These are phyloP conservation scores for Chitala chitala DNA, from an alignment of 2,113 vertebrate species.

Conservation along the genomic window DNA sequence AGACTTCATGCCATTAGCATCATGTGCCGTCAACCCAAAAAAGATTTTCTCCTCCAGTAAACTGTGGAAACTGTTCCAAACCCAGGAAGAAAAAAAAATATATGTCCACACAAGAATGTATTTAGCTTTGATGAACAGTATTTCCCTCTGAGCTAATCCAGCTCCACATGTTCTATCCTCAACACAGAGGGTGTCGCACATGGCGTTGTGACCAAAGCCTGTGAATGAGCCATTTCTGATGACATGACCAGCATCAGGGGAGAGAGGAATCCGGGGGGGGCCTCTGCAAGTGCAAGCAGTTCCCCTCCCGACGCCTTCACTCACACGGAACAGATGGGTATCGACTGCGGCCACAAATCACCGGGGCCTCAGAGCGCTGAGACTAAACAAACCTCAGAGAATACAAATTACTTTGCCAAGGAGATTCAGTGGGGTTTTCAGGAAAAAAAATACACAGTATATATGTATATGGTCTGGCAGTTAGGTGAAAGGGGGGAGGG, in stretches of 20 bases:
- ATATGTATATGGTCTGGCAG: background rate
- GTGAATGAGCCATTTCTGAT: background rate
- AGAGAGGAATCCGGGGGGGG: background rate
- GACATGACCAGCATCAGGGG: background rate
- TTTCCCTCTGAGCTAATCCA: background rate
- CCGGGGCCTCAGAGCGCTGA: background rate
- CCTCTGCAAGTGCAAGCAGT: background rate
- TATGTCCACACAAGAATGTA: background rate
- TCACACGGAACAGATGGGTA: constrained; percentile 28
- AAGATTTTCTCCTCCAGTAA: constrained; percentile 23
- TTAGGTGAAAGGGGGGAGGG: too few species aligned
- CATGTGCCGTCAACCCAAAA: background rate
- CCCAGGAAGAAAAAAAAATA: background rate
- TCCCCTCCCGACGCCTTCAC: background rate
- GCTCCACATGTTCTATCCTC: background rate
- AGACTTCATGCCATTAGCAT: background rate
- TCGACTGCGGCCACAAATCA: constrained; percentile 32
- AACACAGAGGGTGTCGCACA: background rate
- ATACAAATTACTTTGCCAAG: background rate
- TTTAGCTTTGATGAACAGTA: constrained; percentile 6
- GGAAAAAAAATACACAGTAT: too few species aligned
- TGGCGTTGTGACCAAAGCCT: background rate
- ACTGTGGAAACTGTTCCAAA: background rate
- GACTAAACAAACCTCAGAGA: background rate
- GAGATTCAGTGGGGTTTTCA: background rate